Base-by-base conservation (phyloP, 1,140 invertebrate species). In the Tetragonula clypearis region DNA sequence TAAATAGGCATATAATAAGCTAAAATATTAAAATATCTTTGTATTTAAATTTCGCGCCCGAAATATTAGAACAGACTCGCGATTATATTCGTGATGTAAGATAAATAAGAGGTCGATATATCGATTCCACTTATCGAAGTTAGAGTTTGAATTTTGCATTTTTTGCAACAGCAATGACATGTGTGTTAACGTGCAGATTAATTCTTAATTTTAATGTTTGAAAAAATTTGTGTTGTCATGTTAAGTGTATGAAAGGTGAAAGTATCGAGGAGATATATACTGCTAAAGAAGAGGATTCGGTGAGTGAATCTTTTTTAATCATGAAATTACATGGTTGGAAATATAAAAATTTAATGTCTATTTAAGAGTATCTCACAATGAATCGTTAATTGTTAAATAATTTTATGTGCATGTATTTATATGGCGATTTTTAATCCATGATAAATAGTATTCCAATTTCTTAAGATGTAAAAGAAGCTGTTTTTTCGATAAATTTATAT, bases 371-470 rank as follows among this genome's bases (percentile, higher is more conserved):
- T 68, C 35, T 35, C 35, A 12, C 3, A 68, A 35, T 9, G 8
- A 30, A 68, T 53, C 53, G 17, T 53, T 26, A 49, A n/a, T 41
- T 23, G 6, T 53, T 26, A 53, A 49, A 17, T 73, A 58, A 53
- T 56, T 79, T 84, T 77, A 81, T 55, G 2, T 66, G 72, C 53
- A 75, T 26, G 73, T 49, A 66, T 71, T 72, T 76, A 76, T 41
- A 17, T 73, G 71, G 49, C 80, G 68, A 15, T 26, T 89, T 92
- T 96, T 95, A 72, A 96, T 92, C 95, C 96, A 97, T 0, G 96
- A 96, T 82, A 97, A 93, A 92, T 96, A 96, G 94, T 96, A 97
- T 91, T 97, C 96, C 17, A 97, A 91, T 94, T 97, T 97, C 89
- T 96, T 97, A 3, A 95, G 91, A 87, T 95, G 93, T 69, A 95